A percentile compares a stretch with the other conserved stretches of the same genome.
These are phyloP conservation scores for Thripadectes ignobilis DNA, from an alignment of 2,797 vertebrate genomes.

Conservation along the genomic window DNA sequence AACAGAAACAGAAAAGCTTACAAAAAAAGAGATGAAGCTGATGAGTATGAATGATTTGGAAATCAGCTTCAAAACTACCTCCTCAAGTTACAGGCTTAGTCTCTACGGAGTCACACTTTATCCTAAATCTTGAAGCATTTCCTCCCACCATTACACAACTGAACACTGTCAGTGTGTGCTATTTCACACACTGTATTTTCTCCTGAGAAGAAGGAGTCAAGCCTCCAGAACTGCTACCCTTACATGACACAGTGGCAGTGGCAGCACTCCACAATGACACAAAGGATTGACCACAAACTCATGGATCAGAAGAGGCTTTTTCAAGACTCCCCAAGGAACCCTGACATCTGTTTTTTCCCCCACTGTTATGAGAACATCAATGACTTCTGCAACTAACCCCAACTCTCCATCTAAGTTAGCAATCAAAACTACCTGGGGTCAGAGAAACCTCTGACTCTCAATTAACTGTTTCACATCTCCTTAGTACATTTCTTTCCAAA, in stretches of 20 bases:
- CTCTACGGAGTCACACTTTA: background rate
- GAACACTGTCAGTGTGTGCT: background rate
- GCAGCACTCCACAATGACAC: background rate
- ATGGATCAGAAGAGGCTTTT: background rate
- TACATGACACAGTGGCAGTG: background rate
- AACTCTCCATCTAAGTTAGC: background rate
- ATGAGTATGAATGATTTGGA: background rate
- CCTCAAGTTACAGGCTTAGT: background rate
- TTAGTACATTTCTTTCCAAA: background rate
- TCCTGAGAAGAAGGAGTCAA: background rate
- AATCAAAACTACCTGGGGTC: background rate
- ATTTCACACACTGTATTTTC: background rate
- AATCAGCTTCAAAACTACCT: background rate
- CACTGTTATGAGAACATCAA: background rate
- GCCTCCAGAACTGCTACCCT: background rate
- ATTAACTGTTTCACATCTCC: background rate
- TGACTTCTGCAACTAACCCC: background rate
- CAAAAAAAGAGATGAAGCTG: background rate
- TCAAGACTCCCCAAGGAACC: background rate
- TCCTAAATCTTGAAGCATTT: background rate
- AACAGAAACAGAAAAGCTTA: background rate
- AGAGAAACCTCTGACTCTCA: background rate
- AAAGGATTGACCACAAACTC: fast-evolving
- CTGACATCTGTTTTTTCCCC: background rate
- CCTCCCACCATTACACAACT: background rate